Percentiles rank a stretch among this genome's conserved stretches.
Evolutionary conservation across 1,140 invertebrate genomes (phyloP).

Genomic region (Drosophila bocqueti): DNA sequence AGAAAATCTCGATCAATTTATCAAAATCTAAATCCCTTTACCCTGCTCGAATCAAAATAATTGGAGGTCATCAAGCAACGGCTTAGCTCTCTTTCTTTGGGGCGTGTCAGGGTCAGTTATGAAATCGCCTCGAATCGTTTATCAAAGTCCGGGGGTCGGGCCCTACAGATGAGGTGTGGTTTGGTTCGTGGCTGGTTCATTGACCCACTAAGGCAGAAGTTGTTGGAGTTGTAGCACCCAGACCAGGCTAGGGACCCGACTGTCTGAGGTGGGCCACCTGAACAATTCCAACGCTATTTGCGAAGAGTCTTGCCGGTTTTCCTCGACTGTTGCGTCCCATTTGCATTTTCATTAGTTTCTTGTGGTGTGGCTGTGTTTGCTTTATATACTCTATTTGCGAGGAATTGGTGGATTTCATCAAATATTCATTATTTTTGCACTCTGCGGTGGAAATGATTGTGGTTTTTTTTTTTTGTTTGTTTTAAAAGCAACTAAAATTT

Average conservation of each 20-base stretch:
- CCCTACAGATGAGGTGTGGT: slow-evolving; percentile 13
- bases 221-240: not conserved
- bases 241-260: not conserved
- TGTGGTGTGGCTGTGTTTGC: not conserved
- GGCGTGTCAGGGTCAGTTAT: slow-evolving; percentile 46
- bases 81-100: slow-evolving; percentile 7
- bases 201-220: slow-evolving; percentile 34
- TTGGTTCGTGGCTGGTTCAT: slow-evolving; percentile 15
- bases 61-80: slow-evolving; percentile 59
- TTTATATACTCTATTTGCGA: slow-evolving; percentile 7
- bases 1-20: slow-evolving; percentile 35
- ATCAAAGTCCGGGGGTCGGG: slow-evolving; percentile 35
- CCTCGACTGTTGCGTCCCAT: slow-evolving; percentile 53
- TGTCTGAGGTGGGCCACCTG: slow-evolving; percentile 39
- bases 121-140: slow-evolving; percentile 41
- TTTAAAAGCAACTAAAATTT: not conserved
- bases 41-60: slow-evolving; percentile 57
- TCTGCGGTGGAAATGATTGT: not conserved
- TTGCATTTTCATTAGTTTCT: slow-evolving; percentile 70
- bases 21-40: slow-evolving; percentile 19
- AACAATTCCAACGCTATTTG: slow-evolving; percentile 64
- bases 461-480: not conserved
- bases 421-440: not conserved
- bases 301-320: slow-evolving; percentile 42
- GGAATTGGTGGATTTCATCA: not conserved